Conservation (phyloP, 2,888 invertebrate genomes). For the Plebejus melissa region DNA sequence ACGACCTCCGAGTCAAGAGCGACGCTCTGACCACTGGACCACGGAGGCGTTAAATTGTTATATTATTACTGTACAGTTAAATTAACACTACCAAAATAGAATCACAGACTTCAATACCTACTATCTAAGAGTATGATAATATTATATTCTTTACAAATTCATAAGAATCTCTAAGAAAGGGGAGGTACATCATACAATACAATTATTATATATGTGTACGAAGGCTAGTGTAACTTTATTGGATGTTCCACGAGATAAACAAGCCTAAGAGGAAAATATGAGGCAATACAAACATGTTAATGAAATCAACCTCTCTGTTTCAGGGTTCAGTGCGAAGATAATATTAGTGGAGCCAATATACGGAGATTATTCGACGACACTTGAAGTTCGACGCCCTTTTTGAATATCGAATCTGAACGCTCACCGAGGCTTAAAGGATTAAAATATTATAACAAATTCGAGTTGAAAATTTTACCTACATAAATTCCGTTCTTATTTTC, state of each 20-base stretch:
- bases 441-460: background rate
- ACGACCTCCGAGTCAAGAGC: no score
- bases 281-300: constrained; percentile 46
- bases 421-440: background rate
- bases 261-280: constrained; percentile 41
- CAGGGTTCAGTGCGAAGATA: constrained; percentile 42
- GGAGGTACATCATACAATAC: constrained; percentile 28
- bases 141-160: background rate
- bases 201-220: constrained; percentile 37
- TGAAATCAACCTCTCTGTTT: constrained; percentile 57
- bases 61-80: no score
- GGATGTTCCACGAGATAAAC: constrained; percentile 42
- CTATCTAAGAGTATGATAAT: background rate
- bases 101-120: no score
- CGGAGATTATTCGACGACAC: background rate
- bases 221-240: constrained; percentile 39
- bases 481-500: constrained; percentile 17
- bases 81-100: no score
- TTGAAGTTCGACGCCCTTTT: constrained; percentile 3
- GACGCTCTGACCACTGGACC: no score
- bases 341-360: background rate
- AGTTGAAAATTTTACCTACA: background rate
- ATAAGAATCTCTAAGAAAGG: constrained; percentile 23
- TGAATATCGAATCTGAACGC: constrained; percentile 4
- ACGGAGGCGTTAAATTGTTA: no score